Percentiles rank a stretch among this genome's conserved stretches.
Conservation (phyloP, 2,113 vertebrate genomes). For the Alectura lathami region DNA sequence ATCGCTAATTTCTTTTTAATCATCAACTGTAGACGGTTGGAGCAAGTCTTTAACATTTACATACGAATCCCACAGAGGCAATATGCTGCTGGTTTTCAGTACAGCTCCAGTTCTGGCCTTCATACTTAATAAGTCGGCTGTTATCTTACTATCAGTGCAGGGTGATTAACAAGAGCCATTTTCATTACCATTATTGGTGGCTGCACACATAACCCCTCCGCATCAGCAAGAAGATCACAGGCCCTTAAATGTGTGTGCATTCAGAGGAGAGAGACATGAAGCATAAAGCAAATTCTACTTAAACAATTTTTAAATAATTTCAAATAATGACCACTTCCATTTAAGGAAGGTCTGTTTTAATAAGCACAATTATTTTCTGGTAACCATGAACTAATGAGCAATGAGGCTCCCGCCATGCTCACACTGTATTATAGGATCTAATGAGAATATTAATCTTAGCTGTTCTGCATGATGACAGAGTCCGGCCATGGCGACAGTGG, state of each 20-base stretch:
- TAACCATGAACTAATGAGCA: neutral
- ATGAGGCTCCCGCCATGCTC: neutral
- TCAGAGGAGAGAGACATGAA: neutral
- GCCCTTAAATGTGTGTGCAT: neutral
- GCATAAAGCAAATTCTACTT: neutral
- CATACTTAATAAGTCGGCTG: neutral
- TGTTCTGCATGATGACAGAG: neutral
- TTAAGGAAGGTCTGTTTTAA: conserved; percentile 13
- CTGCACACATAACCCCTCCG: neutral
- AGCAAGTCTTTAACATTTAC: neutral
- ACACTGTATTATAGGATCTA: neutral
- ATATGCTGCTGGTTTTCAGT: neutral
- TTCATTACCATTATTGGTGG: conserved; percentile 47
- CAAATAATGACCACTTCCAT: conserved; percentile 36
- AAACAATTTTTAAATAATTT: too few relatives aligned
- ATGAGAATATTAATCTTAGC: conserved; percentile 19
- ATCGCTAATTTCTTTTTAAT: neutral
- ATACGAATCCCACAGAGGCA: neutral
- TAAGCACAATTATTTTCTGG: conserved; percentile 18
- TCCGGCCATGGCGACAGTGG: neutral
- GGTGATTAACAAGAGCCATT: conserved; percentile 33
- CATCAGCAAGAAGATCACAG: conserved; percentile 17
- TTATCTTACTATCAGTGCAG: neutral
- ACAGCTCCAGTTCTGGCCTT: neutral
- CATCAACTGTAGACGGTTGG: neutral